A percentile compares a stretch with the other conserved stretches of the same genome.
These are phyloP conservation scores for Sebastes reedi DNA, from an alignment of 2,797 vertebrate genomes.

Conservation along the genomic window DNA sequence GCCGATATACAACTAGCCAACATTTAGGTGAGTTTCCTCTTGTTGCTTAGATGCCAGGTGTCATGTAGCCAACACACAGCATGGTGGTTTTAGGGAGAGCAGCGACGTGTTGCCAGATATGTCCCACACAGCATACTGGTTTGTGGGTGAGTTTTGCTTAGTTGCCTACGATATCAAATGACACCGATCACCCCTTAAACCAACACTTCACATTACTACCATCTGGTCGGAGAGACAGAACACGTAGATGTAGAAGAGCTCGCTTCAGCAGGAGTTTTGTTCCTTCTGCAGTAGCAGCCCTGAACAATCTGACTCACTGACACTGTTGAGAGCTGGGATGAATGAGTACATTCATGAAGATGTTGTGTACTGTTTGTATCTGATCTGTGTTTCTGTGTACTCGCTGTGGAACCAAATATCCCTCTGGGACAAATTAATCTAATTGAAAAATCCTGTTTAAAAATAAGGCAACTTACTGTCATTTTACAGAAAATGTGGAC, in stretches of 20 bases:
- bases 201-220: neutral
- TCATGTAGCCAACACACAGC: neutral
- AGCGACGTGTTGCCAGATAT: neutral
- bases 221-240: neutral
- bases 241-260: neutral
- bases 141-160: neutral
- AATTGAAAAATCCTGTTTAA: too few relatives aligned
- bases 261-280: too few relatives aligned
- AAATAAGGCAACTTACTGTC: too few relatives aligned
- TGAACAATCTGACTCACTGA: neutral
- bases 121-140: neutral
- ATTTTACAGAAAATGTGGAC: too few relatives aligned
- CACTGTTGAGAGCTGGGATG: neutral
- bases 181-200: neutral
- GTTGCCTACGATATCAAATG: neutral
- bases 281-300: neutral
- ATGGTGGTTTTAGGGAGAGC: neutral
- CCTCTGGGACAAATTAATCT: neutral
- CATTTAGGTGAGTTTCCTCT: neutral
- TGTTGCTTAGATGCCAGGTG: neutral
- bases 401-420: neutral
- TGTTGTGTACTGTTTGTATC: neutral
- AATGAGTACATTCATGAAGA: neutral
- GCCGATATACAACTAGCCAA: neutral
- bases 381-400: neutral